Base-by-base conservation (phyloP, 2,888 invertebrate genomes). In the Thymelicus acteon region DNA sequence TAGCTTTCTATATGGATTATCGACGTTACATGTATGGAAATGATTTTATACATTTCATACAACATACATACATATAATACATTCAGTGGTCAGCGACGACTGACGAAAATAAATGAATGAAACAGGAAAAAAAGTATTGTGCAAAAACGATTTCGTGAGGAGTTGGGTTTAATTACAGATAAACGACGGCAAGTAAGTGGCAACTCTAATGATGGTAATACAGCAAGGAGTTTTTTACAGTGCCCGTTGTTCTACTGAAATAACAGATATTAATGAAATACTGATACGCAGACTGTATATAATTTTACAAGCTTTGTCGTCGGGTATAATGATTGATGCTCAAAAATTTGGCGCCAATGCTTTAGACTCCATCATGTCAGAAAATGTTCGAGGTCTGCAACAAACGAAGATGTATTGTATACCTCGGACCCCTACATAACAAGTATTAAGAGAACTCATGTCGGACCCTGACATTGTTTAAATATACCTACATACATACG, bases 21-120 rank as follows among this genome's bases (percentile, higher is more conserved):
- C 47, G 24, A 73, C 74, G 39, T 67, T 75, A 67, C 75, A 76
- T 65, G 74, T 8, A 73, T 73, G 72, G 72, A 74, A 64, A 72
- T 72, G 66, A 72, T 74, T 15, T 75, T 71, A n/a, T 74, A 74
- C 52, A 76, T 73, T 48, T 64, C 68, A 13, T 72, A 75, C n/a
- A n/a, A n/a, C n/a, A n/a, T n/a, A n/a, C n/a, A n/a, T n/a, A n/a
- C n/a, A n/a, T n/a, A n/a, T n/a, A n/a, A n/a, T n/a, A n/a, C n/a
- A n/a, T n/a, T n/a, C n/a, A 15, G 64, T 73, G 67, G 71, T 71
- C 60, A 47, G 71, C 72, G 2, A 72, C 37, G 49, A 72, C 37
- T 54, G 48, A 49, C 71, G 68, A 70, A 70, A 74, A 72, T 6
- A 71, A 67, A 72, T 19, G 64, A 19, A 13, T 39, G 3, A 72